These are phyloP conservation scores for Ochotona princeps DNA, from an alignment of 2,113 vertebrate genomes.

Conservation along the genomic window DNA sequence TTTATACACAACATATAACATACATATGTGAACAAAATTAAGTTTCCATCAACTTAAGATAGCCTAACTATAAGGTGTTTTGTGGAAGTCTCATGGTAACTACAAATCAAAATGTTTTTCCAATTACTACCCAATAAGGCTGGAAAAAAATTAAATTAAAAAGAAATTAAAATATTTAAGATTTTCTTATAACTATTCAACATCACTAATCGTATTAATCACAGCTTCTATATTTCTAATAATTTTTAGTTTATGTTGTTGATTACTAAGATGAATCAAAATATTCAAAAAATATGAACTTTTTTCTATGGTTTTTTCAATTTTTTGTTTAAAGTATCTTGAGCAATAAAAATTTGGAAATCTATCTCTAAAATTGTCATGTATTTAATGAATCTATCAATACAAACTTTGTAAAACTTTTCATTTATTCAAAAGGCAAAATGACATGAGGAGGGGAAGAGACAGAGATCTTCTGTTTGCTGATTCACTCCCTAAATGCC, in stretches of 20 bases:
- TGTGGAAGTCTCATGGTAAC: no score
- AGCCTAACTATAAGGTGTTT: no score
- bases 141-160: not conserved
- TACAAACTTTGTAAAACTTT: no score
- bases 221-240: not conserved
- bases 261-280: not conserved
- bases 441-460: no score
- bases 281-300: not conserved
- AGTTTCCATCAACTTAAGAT: no score
- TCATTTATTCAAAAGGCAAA: no score
- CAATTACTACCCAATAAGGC: not conserved
- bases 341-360: not conserved
- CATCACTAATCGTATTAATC: not conserved
- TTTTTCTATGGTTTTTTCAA: not conserved
- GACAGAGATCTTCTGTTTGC: no score
- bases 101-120: not conserved
- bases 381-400: not conserved
- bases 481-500: no score
- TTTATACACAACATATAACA: no score
- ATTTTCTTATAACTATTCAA: not conserved
- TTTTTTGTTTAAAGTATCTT: not conserved
- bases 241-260: not conserved
- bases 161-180: not conserved
- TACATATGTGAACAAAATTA: no score
- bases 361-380: not conserved